Evolutionary conservation across 2,113 vertebrate species (phyloP).

Genomic region (Myanophis thanlyinensis): DNA sequence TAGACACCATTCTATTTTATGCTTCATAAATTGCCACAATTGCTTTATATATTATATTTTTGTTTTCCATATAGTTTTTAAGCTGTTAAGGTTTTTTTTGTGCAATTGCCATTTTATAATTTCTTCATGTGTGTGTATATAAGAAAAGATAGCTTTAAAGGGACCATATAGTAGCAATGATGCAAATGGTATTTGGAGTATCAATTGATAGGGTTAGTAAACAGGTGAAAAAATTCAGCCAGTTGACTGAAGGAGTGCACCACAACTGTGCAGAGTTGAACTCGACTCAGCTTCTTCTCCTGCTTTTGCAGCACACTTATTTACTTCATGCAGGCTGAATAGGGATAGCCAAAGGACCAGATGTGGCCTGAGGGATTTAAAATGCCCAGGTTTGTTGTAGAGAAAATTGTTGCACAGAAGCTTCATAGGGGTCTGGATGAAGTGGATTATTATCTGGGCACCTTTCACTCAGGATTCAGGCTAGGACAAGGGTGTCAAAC

Average conservation of each 20-base stretch:
- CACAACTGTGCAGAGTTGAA: not conserved
- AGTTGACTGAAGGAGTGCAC: not conserved
- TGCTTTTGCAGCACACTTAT: not conserved
- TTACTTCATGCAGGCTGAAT: not conserved
- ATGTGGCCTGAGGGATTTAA: not conserved
- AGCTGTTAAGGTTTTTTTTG: not conserved
- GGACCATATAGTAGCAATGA: not conserved
- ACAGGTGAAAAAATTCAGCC: not conserved
- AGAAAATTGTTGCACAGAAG: not conserved
- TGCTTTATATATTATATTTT: not conserved
- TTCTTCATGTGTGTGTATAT: not conserved
- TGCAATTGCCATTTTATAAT: not conserved
- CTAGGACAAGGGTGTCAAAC: too few relatives aligned
- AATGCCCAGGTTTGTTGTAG: not conserved
- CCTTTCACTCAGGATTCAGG: not conserved
- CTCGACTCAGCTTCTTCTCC: not conserved
- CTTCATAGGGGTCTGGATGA: not conserved
- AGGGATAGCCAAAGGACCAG: not conserved
- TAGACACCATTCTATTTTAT: not conserved
- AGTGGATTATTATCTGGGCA: not conserved
- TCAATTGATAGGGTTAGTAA: not conserved
- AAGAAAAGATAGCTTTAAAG: not conserved
- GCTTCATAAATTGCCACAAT: not conserved
- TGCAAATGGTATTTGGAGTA: not conserved
- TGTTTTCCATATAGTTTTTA: not conserved